A percentile compares a stretch with the other conserved stretches of the same genome.
Conservation (phyloP, 2,888 invertebrate genomes). For the Ormyrus thymus region DNA sequence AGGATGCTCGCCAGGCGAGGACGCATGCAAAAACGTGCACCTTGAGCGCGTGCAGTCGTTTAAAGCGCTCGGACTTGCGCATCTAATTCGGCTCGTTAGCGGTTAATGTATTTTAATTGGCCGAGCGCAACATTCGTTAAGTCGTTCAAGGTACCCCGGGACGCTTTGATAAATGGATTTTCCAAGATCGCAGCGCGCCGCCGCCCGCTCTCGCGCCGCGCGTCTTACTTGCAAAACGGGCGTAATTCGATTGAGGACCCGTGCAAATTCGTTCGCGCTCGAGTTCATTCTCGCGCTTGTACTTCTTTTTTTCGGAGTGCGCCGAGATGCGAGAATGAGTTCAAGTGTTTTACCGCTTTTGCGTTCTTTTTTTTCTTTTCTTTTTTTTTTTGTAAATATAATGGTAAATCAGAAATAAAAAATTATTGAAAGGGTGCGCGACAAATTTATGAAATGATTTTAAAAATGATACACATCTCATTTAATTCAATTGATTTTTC, state of each 20-base stretch:
- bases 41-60: slow-evolving; percentile 34
- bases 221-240: not conserved
- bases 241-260: slow-evolving; percentile 16
- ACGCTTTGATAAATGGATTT: slow-evolving; percentile 33
- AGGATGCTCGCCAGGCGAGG: not conserved
- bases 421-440: too few species aligned
- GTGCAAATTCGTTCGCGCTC: too few species aligned
- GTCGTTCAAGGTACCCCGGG: slow-evolving; percentile 40
- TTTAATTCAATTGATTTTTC: too few species aligned
- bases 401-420: too few species aligned
- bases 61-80: slow-evolving; percentile 60
- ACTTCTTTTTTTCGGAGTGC: too few species aligned
- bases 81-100: slow-evolving; percentile 72
- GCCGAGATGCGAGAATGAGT: too few species aligned
- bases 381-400: too few species aligned
- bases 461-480: too few species aligned
- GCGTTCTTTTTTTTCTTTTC: too few species aligned
- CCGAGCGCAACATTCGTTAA: slow-evolving; percentile 48
- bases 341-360: too few species aligned
- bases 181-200: slow-evolving; percentile 9
- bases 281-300: too few species aligned
- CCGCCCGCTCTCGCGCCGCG: not conserved
- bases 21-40: slow-evolving; percentile 11
- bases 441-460: too few species aligned
- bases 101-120: slow-evolving; percentile 73